A percentile compares a stretch with the other conserved stretches of the same genome.
phyloP scores from a whole-genome alignment of 2,888 invertebrate genomes.

The Drosophila mulleri region DNA sequence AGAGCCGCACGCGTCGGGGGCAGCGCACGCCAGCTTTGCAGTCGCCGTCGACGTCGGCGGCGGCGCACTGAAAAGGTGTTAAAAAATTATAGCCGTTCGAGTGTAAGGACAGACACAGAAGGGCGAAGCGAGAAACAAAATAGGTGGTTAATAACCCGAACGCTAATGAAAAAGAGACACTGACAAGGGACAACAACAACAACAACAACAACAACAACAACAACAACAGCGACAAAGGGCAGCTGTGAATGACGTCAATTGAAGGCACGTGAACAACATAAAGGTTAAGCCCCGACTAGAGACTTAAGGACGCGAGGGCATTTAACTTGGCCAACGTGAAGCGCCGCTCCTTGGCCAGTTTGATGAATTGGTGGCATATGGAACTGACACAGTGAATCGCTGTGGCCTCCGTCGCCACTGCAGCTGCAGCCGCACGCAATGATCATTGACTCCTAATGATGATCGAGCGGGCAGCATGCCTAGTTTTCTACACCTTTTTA shows the following conservation, averaged over 20 bases:
- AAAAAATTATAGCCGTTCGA: slow-evolving; percentile 52
- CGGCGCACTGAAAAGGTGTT: slow-evolving; percentile 62
- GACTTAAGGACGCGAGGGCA: slow-evolving; percentile 50
- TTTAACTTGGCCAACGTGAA: not conserved
- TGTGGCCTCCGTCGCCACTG: slow-evolving; percentile 8
- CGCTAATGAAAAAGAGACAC: slow-evolving; percentile 73
- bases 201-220: no score
- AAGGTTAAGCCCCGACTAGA: not conserved
- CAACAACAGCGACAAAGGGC: slow-evolving; percentile 10
- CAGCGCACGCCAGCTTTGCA: slow-evolving; percentile 31
- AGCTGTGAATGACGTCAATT: slow-evolving; percentile 47
- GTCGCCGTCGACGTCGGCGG: slow-evolving; percentile 5
- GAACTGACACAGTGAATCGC: slow-evolving; percentile 16
- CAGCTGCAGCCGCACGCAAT: slow-evolving; percentile 55
- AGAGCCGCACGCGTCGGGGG: slow-evolving; percentile 68
- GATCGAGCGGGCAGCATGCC: not conserved
- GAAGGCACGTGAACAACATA: slow-evolving; percentile 30
- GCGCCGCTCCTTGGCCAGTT: slow-evolving; percentile 27
- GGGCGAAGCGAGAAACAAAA: slow-evolving; percentile 48
- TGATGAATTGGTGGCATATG: slow-evolving; percentile 68
- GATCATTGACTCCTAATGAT: slow-evolving; percentile 26
- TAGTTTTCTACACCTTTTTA: slow-evolving; percentile 12
- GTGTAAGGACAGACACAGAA: slow-evolving; percentile 46
- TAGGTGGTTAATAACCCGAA: slow-evolving; percentile 77
- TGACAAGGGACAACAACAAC: slow-evolving; percentile 47